Conservation (phyloP, 2,888 invertebrate genomes). For the Conomelus anceps region DNA sequence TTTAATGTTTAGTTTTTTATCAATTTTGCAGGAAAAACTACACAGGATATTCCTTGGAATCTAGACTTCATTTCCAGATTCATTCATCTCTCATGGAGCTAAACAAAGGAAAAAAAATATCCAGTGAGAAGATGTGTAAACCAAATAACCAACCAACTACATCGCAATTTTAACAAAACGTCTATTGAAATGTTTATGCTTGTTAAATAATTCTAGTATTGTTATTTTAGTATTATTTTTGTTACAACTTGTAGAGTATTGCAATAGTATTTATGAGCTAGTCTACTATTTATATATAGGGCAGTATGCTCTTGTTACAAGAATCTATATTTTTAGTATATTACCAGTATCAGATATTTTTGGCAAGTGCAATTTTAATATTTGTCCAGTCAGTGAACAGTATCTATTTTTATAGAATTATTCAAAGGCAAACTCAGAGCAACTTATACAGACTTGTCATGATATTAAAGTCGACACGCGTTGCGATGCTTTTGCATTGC, state of each 20-base stretch:
- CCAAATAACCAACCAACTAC: not conserved
- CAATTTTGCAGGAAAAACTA: slow-evolving; percentile 67
- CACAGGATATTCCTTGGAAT: slow-evolving; percentile 80
- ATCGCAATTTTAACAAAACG: not conserved
- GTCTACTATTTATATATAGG: not conserved
- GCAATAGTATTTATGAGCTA: not conserved
- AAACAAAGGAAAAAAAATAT: slow-evolving; percentile 23
- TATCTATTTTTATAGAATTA: not conserved
- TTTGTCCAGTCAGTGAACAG: not conserved
- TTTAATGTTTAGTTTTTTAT: too few relatives aligned
- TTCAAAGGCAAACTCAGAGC: not conserved
- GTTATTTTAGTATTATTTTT: not conserved
- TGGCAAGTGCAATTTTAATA: not conserved
- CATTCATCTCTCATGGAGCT: slow-evolving; percentile 55
- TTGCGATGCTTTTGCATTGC: not conserved
- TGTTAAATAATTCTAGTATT: not conserved
- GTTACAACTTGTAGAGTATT: not conserved
- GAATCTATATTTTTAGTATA: not conserved
- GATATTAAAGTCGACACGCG: not conserved
- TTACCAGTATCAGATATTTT: not conserved
- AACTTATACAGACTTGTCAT: not conserved
- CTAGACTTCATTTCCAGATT: slow-evolving; percentile 81
- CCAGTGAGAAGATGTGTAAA: not conserved
- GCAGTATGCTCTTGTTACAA: not conserved
- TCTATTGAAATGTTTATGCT: not conserved